A percentile compares a stretch with the other conserved stretches of the same genome.
Conservation (phyloP, 1,140 invertebrate genomes). For the Drosophila trapezifrons region DNA sequence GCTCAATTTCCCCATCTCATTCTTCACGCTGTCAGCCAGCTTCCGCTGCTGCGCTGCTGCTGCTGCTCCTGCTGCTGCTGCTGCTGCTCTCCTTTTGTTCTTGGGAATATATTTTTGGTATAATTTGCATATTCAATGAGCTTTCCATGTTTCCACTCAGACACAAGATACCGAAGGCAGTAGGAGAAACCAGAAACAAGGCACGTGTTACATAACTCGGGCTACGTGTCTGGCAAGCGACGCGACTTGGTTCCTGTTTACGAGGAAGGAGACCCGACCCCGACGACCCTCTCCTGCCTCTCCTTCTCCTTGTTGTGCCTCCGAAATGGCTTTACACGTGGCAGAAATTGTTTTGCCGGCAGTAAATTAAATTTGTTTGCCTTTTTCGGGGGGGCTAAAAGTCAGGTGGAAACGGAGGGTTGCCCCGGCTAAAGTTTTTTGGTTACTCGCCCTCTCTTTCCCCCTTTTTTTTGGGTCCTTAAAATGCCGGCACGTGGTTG, state of each 20-base stretch:
- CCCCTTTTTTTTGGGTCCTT: slow-evolving; percentile 9
- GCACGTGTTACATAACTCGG: slow-evolving; percentile 77
- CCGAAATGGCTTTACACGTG: slow-evolving; percentile 62
- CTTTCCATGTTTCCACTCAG: slow-evolving; percentile 47
- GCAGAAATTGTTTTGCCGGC: slow-evolving; percentile 75
- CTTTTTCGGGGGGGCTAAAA: slow-evolving; percentile 10
- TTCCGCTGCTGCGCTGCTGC: slow-evolving; percentile 29
- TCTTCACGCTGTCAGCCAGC: slow-evolving; percentile 27
- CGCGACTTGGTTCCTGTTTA: slow-evolving; percentile 48
- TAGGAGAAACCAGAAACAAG: slow-evolving; percentile 32
- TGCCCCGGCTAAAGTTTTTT: slow-evolving; percentile 9
- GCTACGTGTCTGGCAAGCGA: slow-evolving; percentile 68
- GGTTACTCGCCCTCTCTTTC: background rate
- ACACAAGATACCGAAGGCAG: slow-evolving; percentile 21
- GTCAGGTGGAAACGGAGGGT: background rate
- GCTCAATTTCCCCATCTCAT: background rate
- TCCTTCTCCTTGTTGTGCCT: background rate
- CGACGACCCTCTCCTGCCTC: background rate
- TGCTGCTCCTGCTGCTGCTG: slow-evolving; percentile 26
- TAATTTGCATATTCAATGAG: slow-evolving; percentile 82
- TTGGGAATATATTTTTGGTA: slow-evolving; percentile 65
- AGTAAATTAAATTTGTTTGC: slow-evolving; percentile 80
- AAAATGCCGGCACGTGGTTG: slow-evolving; percentile 68
- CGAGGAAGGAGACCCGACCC: slow-evolving; percentile 1
- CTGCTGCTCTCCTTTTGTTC: slow-evolving; percentile 31